Conservation (phyloP, 2,888 invertebrate species). For the Nomada fabriciana region DNA sequence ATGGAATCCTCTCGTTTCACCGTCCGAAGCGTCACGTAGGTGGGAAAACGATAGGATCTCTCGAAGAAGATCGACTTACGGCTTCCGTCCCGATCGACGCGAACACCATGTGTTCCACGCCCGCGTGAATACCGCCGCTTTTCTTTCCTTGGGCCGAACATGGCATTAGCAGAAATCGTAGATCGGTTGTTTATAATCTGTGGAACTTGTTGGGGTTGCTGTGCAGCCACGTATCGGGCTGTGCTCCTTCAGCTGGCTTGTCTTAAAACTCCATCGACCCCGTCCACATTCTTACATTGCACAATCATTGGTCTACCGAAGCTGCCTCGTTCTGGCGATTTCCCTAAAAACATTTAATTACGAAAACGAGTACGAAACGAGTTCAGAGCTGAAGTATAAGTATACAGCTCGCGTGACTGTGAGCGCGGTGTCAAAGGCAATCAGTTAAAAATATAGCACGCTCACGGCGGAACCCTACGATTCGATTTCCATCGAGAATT, state of each 20-base stretch:
- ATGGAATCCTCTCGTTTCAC: constrained; percentile 55
- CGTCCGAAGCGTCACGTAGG: constrained; percentile 63
- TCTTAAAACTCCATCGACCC: too few species aligned
- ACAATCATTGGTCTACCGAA: too few species aligned
- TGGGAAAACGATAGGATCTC: constrained; percentile 68
- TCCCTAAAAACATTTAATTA: too few species aligned
- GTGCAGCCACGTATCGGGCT: neutral
- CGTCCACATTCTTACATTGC: too few species aligned
- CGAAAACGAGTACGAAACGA: too few species aligned
- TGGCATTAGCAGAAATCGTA: constrained; percentile 38
- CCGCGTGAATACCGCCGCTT: neutral
- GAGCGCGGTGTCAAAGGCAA: neutral
- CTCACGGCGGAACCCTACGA: neutral
- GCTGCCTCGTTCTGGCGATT: too few species aligned
- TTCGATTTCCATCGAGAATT: constrained; percentile 1
- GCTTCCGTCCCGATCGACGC: constrained; percentile 64
- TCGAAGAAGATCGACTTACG: constrained; percentile 67
- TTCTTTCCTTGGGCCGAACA: neutral
- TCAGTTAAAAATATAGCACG: neutral
- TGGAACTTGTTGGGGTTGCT: neutral
- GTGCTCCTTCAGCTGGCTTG: too few species aligned
- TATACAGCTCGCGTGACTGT: neutral
- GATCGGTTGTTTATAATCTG: constrained; percentile 16
- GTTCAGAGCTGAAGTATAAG: too few species aligned
- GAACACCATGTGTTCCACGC: constrained; percentile 41